phyloP scores from a whole-genome alignment of 2,113 vertebrate genomes.

The Chascanopsetta lugubris region DNA sequence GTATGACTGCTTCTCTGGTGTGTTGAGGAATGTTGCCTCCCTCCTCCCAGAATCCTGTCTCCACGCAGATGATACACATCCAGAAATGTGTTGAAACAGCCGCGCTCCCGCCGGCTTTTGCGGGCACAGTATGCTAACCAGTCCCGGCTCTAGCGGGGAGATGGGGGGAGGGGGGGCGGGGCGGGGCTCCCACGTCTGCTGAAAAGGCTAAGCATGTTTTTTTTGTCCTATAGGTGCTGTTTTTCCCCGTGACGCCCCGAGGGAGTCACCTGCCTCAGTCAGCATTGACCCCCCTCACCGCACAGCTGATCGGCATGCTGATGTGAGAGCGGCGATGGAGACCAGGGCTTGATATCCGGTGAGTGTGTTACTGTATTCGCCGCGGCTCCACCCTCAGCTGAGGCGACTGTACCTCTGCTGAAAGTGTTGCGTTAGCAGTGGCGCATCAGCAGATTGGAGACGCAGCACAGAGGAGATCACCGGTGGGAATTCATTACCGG shows the following conservation, averaged over 20 bases:
- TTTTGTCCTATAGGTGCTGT: slow-evolving; percentile 50
- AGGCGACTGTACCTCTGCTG: slow-evolving; percentile 26
- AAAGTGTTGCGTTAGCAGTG: slow-evolving; percentile 48
- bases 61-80: slow-evolving; percentile 38
- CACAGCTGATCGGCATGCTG: slow-evolving; percentile 51
- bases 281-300: slow-evolving; percentile 25
- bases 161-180: no score
- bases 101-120: neutral
- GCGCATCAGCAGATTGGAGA: slow-evolving; percentile 55
- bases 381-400: slow-evolving; percentile 16
- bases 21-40: slow-evolving; percentile 46
- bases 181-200: slow-evolving; percentile 8
- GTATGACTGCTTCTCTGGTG: slow-evolving; percentile 63
- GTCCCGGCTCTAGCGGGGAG: neutral
- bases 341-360: slow-evolving; percentile 78
- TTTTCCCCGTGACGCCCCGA: slow-evolving; percentile 27
- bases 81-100: slow-evolving; percentile 26
- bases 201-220: slow-evolving; percentile 6
- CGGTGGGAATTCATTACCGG: slow-evolving; percentile 35
- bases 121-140: neutral
- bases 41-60: slow-evolving; percentile 24
- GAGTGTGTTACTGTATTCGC: slow-evolving; percentile 59
- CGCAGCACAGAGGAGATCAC: slow-evolving; percentile 46
- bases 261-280: slow-evolving; percentile 23
- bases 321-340: slow-evolving; percentile 74